phyloP scores from a whole-genome alignment of 35 echinoderm and acorn worm genomes.

The Acanthaster planci region DNA sequence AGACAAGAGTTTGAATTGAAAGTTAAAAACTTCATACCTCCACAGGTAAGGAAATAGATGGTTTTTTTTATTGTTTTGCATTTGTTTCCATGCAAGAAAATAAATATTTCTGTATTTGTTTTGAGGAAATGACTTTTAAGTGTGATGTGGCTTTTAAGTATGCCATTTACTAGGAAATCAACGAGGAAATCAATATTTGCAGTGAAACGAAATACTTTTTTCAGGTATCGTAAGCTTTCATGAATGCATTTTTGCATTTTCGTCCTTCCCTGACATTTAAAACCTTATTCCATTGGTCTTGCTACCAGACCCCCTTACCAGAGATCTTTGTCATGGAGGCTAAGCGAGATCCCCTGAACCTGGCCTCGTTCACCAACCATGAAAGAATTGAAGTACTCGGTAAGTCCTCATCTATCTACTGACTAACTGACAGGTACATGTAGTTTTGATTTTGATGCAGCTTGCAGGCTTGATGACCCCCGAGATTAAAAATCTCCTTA shows the following conservation, averaged over 20 bases:
- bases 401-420: background rate
- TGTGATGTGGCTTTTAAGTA: too few relatives aligned
- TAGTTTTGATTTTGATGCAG: too few relatives aligned
- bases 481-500: too few relatives aligned
- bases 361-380: conserved; percentile 27
- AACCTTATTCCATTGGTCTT: too few relatives aligned
- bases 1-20: conserved; percentile 86
- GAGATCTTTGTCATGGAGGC: conserved; percentile 57
- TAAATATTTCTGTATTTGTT: background rate
- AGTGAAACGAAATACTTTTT: too few relatives aligned
- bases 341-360: conserved; percentile 6
- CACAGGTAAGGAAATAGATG: conserved; percentile 35
- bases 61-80: too few relatives aligned
- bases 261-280: background rate
- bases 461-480: too few relatives aligned
- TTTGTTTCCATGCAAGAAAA: too few relatives aligned
- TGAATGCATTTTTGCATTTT: too few relatives aligned
- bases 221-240: too few relatives aligned
- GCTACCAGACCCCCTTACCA: conserved; percentile 49
- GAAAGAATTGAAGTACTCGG: conserved; percentile 36
- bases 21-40: conserved; percentile 62
- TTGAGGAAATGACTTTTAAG: background rate
- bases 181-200: background rate
- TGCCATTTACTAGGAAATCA: too few relatives aligned
- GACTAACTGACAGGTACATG: too few relatives aligned